Conservation (phyloP, 2,797 vertebrate genomes). For the Fundulus diaphanus region DNA sequence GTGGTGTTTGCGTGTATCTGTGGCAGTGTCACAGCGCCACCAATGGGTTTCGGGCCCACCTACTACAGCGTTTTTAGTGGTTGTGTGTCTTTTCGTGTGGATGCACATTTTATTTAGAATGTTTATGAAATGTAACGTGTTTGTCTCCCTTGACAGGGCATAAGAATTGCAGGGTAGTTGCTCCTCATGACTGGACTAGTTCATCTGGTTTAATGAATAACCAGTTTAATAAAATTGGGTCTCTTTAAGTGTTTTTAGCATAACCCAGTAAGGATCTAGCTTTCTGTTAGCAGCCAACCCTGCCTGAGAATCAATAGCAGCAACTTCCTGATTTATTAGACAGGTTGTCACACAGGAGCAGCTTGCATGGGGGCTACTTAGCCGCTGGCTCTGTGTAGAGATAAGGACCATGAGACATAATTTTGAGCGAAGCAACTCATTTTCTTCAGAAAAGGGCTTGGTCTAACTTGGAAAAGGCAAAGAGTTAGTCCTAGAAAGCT, state of each 20-base stretch:
- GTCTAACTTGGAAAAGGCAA: constrained; percentile 34
- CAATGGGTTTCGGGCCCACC: too few species aligned
- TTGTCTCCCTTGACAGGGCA: too few species aligned
- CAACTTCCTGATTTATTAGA: constrained; percentile 52
- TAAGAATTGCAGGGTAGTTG: background rate
- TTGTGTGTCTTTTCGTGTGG: too few species aligned
- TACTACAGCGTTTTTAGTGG: too few species aligned
- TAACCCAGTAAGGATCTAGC: constrained; percentile 42
- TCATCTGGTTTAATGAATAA: constrained; percentile 25
- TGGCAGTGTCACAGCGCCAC: too few species aligned
- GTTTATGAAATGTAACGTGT: too few species aligned
- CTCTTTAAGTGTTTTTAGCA: constrained; percentile 28
- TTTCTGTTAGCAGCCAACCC: constrained; percentile 34
- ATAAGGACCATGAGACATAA: constrained; percentile 27
- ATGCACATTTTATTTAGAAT: too few species aligned
- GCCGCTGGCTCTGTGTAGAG: constrained; percentile 27
- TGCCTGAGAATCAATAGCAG: constrained; percentile 49
- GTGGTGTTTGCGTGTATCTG: too few species aligned
- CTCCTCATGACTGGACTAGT: background rate
- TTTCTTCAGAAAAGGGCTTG: constrained; percentile 39
- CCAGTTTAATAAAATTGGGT: constrained; percentile 25
- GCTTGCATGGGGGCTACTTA: constrained; percentile 44
- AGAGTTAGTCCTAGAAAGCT: constrained; percentile 33
- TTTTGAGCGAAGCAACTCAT: constrained; percentile 31
- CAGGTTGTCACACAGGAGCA: constrained; percentile 63